phyloP scores from a whole-genome alignment of 2,888 invertebrate genomes.

The Lithophane semibrunnea region DNA sequence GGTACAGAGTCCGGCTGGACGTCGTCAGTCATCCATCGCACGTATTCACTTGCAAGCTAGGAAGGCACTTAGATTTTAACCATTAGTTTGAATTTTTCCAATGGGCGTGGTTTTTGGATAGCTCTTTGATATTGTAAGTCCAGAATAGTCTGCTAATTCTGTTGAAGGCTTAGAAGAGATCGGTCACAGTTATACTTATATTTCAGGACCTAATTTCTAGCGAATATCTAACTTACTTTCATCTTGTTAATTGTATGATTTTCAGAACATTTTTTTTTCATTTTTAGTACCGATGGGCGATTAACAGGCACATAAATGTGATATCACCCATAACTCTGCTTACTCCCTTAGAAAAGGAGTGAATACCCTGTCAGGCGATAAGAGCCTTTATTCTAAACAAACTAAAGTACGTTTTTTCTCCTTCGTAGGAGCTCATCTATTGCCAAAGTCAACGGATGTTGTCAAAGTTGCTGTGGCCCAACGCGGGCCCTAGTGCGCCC shows the following conservation, averaged over 20 bases:
- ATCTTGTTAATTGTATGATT: slow-evolving; percentile 38
- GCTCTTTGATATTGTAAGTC: background rate
- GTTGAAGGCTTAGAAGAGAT: background rate
- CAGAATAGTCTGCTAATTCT: background rate
- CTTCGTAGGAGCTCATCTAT: slow-evolving; percentile 91
- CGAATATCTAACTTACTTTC: slow-evolving; percentile 13
- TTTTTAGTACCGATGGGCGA: slow-evolving; percentile 42
- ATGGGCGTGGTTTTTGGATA: background rate
- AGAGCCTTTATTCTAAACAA: slow-evolving; percentile 80
- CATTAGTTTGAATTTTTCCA: background rate
- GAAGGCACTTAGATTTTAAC: too few relatives aligned
- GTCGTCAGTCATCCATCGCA: background rate
- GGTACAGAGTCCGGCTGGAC: background rate
- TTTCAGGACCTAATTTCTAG: background rate
- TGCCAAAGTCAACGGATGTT: slow-evolving; percentile 91
- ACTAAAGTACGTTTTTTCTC: slow-evolving; percentile 89
- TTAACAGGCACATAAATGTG: slow-evolving; percentile 26
- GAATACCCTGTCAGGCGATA: slow-evolving; percentile 75
- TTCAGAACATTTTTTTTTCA: slow-evolving; percentile 32
- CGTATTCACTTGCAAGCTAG: too few relatives aligned
- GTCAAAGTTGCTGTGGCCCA: slow-evolving; percentile 91
- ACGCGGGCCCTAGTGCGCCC: slow-evolving; percentile 89
- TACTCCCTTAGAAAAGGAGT: slow-evolving; percentile 49
- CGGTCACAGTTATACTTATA: background rate
- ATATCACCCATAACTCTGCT: slow-evolving; percentile 33